A percentile compares a stretch with the other conserved stretches of the same genome.
Conservation (phyloP, 2,888 invertebrate genomes). For the Drosophila setosimentum region DNA sequence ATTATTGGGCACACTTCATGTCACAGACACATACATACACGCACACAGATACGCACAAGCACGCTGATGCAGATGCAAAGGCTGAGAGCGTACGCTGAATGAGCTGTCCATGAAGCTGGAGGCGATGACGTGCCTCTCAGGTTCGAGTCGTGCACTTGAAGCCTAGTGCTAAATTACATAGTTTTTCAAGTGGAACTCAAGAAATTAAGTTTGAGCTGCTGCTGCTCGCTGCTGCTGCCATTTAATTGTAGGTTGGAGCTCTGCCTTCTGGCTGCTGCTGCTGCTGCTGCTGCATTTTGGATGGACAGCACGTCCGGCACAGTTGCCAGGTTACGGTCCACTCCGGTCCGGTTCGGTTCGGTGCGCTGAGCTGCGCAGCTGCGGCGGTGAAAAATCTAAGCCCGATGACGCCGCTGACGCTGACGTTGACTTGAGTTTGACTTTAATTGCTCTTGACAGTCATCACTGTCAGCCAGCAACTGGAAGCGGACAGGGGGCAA, state of each 20-base stretch:
- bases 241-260: constrained; percentile 76
- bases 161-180: constrained; percentile 80
- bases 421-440: constrained; percentile 77
- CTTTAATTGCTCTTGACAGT: constrained; percentile 84
- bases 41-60: constrained; percentile 55
- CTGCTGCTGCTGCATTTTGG: constrained; percentile 60
- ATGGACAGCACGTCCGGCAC: constrained; percentile 74
- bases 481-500: constrained; percentile 3
- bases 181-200: constrained; percentile 80
- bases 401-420: constrained; percentile 49
- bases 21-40: constrained; percentile 57
- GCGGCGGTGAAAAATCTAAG: constrained; percentile 79
- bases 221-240: constrained; percentile 50
- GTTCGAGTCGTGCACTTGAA: constrained; percentile 58
- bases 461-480: constrained; percentile 74
- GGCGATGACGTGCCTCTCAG: constrained; percentile 58
- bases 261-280: constrained; percentile 39
- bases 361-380: constrained; percentile 65
- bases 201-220: constrained; percentile 79
- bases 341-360: constrained; percentile 26
- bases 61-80: constrained; percentile 54
- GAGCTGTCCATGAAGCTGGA: constrained; percentile 66
- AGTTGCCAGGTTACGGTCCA: constrained; percentile 31
- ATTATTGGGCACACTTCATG: constrained; percentile 85
- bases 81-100: constrained; percentile 54